phyloP scores from a whole-genome alignment of 1,140 invertebrate species.

The Mamestra configurata region DNA sequence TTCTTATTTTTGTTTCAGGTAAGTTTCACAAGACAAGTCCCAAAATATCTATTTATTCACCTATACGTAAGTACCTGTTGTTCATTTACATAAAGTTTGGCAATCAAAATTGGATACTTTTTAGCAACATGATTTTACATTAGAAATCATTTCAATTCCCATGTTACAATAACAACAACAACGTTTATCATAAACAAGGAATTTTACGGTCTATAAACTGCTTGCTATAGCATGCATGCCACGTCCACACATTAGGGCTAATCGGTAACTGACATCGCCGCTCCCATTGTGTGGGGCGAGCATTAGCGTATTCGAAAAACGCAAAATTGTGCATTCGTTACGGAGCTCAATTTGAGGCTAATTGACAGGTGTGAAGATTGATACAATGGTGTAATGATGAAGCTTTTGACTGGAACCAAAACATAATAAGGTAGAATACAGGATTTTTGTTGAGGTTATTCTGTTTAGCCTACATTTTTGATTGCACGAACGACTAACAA shows the following conservation, averaged over 20 bases:
- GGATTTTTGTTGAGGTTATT: not conserved
- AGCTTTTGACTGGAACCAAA: not conserved
- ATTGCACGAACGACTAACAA: not conserved
- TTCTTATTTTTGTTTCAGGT: slow-evolving; percentile 30
- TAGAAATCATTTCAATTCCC: not conserved
- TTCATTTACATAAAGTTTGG: no score
- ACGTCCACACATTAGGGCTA: slow-evolving; percentile 45
- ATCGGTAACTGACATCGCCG: slow-evolving; percentile 31
- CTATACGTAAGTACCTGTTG: no score
- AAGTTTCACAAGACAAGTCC: no score
- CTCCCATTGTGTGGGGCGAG: slow-evolving; percentile 9
- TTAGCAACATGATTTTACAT: no score
- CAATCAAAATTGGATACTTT: no score
- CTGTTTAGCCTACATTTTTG: not conserved
- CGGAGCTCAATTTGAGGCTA: slow-evolving; percentile 34
- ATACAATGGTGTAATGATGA: not conserved
- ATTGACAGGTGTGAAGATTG: slow-evolving; percentile 43
- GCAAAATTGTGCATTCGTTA: slow-evolving; percentile 17
- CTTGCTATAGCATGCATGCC: slow-evolving; percentile 10
- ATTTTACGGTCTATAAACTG: slow-evolving; percentile 50
- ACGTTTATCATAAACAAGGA: slow-evolving; percentile 31
- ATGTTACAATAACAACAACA: slow-evolving; percentile 12
- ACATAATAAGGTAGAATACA: not conserved
- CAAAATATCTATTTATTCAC: no score
- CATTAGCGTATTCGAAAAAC: slow-evolving; percentile 34